Evolutionary conservation across 2,797 vertebrate species (phyloP), one percentile per base, ranked within the genome.

Genomic region (Phalloptychus januarius): DNA sequence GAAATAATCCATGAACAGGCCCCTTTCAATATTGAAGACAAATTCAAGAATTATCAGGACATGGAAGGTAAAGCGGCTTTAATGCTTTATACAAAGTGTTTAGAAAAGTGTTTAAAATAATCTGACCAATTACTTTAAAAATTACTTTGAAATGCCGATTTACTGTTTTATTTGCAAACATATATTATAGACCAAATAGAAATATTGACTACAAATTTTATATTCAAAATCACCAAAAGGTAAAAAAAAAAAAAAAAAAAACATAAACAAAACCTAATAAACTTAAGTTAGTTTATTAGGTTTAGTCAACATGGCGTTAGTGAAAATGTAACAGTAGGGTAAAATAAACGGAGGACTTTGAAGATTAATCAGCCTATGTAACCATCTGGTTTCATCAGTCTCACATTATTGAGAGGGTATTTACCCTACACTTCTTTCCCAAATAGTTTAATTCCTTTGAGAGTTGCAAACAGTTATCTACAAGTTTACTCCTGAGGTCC

Each of bases 21-120:
- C 0, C 86, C 86, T 25, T 74, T 96, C 83, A 96, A 97, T 88
- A 70, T 92, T 10, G 97, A 99, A 7, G 96, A 97, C 20, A 81
- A 97, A 52, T 89, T 98, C 67, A 92, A 91, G 20, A 82, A 77
- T 72, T 86, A 94, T 70, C 46, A 61, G 3, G 91, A 94, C 33
- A 90, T 81, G 18, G 94, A 95, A 93, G 95, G 96, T 96, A 94
- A 79, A 2, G 33, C 31, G 16, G 28, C 31, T 61, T 33, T 61
- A 16, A 31, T 16, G 31, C 6, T 33, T 61, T 2, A 61, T 61
- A 18, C 31, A 61, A 61, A 61, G 15, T 16, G 58, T 61, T 31
- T 16, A 15, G 54, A 58, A 61, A 33, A 61, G 28, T 31, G 28
- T 61, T 61, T 16, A 0, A 31, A 61, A 61, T 33, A 33, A 16